Conservation (phyloP, 1,140 invertebrate species). For the Grapholita molesta region DNA sequence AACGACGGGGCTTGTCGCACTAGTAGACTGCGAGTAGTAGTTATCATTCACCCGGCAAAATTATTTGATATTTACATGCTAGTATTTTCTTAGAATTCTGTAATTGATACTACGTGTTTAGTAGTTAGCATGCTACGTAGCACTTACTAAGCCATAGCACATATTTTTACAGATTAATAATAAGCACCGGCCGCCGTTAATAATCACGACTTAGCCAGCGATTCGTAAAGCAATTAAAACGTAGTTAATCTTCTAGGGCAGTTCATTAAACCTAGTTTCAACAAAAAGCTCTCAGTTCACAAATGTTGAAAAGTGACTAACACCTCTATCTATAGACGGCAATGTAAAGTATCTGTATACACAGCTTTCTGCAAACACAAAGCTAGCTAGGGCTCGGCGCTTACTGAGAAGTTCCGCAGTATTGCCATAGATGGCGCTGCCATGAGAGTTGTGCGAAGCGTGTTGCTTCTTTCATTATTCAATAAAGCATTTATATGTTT, state of each 20-base stretch:
- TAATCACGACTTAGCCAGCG: neutral
- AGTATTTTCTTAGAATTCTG: neutral
- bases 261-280: neutral
- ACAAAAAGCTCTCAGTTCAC: neutral
- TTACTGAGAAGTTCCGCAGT: neutral
- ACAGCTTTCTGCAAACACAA: constrained; percentile 1
- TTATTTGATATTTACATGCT: too few relatives aligned
- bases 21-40: too few relatives aligned
- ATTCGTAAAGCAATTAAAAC: neutral
- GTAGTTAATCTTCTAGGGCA: neutral
- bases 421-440: constrained; percentile 1
- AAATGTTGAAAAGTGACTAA: neutral
- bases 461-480: neutral
- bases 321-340: constrained; percentile 12
- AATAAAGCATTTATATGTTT: neutral
- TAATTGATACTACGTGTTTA: neutral
- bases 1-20: too few relatives aligned
- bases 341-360: constrained; percentile 8
- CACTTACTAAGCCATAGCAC: neutral
- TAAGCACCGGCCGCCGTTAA: neutral
- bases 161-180: neutral
- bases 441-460: neutral
- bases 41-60: too few relatives aligned
- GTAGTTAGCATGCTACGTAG: neutral
- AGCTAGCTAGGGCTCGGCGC: neutral